Percentiles rank a stretch among this genome's conserved stretches.
phyloP scores from a whole-genome alignment of 2,888 invertebrate species.

The Ametastegia equiseti region DNA sequence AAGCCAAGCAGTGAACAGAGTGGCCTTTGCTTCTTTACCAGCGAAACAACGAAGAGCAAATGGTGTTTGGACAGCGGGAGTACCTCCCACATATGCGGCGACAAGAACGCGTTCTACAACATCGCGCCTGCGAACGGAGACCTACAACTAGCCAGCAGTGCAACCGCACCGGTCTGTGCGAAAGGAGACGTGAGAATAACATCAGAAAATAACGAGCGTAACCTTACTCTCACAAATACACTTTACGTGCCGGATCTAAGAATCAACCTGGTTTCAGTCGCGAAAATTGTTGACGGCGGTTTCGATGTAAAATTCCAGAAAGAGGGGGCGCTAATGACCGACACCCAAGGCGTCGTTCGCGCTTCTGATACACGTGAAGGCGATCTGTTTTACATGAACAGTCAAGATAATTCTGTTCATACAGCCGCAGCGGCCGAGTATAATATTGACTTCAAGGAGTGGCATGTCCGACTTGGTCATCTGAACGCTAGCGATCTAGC shows the following conservation, averaged over 20 bases:
- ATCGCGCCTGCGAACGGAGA: not conserved
- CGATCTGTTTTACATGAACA: no score
- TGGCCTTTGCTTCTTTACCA: no score
- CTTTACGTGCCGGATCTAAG: not conserved
- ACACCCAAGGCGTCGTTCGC: no score
- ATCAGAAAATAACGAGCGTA: not conserved
- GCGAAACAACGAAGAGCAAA: no score
- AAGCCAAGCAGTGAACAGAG: no score
- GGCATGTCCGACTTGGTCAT: no score
- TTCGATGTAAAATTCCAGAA: not conserved
- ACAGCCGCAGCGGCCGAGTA: no score
- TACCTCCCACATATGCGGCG: not conserved
- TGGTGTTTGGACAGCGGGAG: not conserved
- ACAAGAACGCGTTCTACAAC: not conserved
- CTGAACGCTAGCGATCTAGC: not conserved
- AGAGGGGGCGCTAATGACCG: not conserved
- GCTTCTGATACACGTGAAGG: not conserved
- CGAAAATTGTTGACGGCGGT: not conserved
- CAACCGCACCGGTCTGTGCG: not conserved
- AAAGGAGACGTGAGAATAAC: conserved; percentile 38
- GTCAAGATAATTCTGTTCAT: no score
- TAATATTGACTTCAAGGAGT: no score
- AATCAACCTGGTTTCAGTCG: not conserved
- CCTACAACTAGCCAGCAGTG: conserved; percentile 11
- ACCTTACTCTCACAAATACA: not conserved